Conservation (phyloP, 2,797 vertebrate genomes). For the Decapterus maruadsi region DNA sequence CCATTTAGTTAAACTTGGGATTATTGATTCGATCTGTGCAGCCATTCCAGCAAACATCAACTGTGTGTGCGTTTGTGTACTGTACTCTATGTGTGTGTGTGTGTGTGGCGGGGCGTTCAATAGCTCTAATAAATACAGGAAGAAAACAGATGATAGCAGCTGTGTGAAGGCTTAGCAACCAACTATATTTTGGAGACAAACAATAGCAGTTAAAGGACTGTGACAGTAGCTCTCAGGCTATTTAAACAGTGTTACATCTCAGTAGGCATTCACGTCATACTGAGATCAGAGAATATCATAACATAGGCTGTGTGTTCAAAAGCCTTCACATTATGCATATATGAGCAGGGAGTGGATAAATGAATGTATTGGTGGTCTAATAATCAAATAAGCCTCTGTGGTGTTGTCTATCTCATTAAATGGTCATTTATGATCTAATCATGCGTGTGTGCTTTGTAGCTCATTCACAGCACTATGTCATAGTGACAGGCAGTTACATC, state of each 20-base stretch:
- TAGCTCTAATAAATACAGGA: slow-evolving; percentile 33
- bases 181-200: slow-evolving; percentile 62
- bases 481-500: background rate
- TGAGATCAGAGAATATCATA: slow-evolving; percentile 3
- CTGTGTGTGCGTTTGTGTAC: background rate
- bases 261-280: slow-evolving; percentile 23
- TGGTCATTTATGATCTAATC: background rate
- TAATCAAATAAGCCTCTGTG: slow-evolving; percentile 30
- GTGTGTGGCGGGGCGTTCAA: background rate
- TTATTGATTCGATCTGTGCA: slow-evolving; percentile 36
- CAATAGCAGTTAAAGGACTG: slow-evolving; percentile 32
- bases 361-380: background rate
- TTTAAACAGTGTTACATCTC: slow-evolving; percentile 56
- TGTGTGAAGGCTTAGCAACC: slow-evolving; percentile 55
- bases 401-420: background rate
- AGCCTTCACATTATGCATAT: background rate
- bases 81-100: background rate
- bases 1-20: slow-evolving; percentile 36
- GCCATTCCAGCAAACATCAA: slow-evolving; percentile 29
- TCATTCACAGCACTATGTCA: slow-evolving; percentile 16
- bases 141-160: slow-evolving; percentile 33
- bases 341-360: background rate
- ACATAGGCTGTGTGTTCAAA: slow-evolving; percentile 7
- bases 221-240: slow-evolving; percentile 14
- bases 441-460: background rate